These are phyloP conservation scores for Acrocera orbiculus DNA, from an alignment of 2,888 invertebrate species.

Conservation along the genomic window DNA sequence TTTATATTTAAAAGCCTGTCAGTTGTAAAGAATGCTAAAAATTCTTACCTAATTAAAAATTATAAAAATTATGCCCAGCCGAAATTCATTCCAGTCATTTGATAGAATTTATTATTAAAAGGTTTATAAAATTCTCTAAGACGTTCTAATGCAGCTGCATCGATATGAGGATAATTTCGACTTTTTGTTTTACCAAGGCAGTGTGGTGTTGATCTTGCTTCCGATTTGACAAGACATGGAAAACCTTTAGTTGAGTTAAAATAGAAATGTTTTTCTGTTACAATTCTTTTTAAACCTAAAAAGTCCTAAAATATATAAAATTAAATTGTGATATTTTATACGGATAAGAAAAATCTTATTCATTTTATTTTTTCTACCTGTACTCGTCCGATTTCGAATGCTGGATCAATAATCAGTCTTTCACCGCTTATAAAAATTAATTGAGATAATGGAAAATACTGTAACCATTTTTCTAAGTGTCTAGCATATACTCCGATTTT, in stretches of 20 bases:
- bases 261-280: constrained; percentile 79
- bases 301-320: constrained; percentile 48
- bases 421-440: constrained; percentile 81
- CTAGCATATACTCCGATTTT: constrained; percentile 66
- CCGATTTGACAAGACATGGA: constrained; percentile 72
- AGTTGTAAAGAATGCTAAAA: no score
- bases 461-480: constrained; percentile 67
- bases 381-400: constrained; percentile 65
- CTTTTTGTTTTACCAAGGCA: constrained; percentile 86
- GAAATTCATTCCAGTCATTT: constrained; percentile 70
- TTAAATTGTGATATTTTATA: background rate
- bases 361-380: constrained; percentile 33
- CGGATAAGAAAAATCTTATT: background rate
- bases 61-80: constrained; percentile 58
- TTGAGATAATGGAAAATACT: constrained; percentile 62
- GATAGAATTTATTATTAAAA: constrained; percentile 71
- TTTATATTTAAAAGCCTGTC: no score
- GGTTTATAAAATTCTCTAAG: constrained; percentile 69
- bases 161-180: constrained; percentile 68
- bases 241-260: constrained; percentile 85
- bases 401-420: constrained; percentile 67
- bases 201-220: constrained; percentile 57
- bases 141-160: constrained; percentile 49
- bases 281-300: constrained; percentile 63
- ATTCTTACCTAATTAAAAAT: no score